Evolutionary conservation across 2,113 vertebrate genomes (phyloP), one percentile per base, ranked within the genome.

Genomic region (Fulica atra): DNA sequence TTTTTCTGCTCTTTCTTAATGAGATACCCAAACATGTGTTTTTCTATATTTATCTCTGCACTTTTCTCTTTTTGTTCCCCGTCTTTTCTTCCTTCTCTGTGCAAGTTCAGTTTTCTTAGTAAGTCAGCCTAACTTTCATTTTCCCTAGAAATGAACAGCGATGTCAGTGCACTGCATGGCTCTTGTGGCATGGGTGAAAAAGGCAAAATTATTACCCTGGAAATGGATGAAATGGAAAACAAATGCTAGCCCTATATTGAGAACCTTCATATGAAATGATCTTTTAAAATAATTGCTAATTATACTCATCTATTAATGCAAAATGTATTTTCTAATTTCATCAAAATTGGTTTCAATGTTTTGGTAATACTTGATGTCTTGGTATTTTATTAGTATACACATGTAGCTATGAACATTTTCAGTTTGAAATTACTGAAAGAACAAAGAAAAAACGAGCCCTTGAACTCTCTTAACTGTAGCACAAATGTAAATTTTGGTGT

Each of bases 1-100:
- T 25, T 13, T 31, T 40, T 1, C 2, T 1, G 1, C 0, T 1
- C 0, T 31, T 63, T 3, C 3, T 54, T 64, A 56, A 60, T 64
- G 28, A 40, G 8, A 23, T 60, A 53, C 7, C 4, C 46, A 63
- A 73, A 46, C 11, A 56, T 20, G 6, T 28, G 0, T 35, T 92
- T 81, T 61, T 54, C 12, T 78, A 1, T 53, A 46, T 71, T 89
- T 35, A 54, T 6, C 10, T 44, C 16, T 35, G 7, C 23, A 19
- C 7, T 89, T 79, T 84, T 64, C 6, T 51, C 46, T 79, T 59
- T 76, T 11, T 3, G 48, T 51, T 3, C 5, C 20, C 35, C 78
- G 6, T 19, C 14, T 29, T 87, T 84, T 68, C 13, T 65, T 61
- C n/a, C 3, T 2, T 42, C 13, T 50, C 38, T 66, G 5, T 33